These are phyloP conservation scores for Brachypalpus laphriformis DNA, from an alignment of 2,888 invertebrate species.

Conservation along the genomic window DNA sequence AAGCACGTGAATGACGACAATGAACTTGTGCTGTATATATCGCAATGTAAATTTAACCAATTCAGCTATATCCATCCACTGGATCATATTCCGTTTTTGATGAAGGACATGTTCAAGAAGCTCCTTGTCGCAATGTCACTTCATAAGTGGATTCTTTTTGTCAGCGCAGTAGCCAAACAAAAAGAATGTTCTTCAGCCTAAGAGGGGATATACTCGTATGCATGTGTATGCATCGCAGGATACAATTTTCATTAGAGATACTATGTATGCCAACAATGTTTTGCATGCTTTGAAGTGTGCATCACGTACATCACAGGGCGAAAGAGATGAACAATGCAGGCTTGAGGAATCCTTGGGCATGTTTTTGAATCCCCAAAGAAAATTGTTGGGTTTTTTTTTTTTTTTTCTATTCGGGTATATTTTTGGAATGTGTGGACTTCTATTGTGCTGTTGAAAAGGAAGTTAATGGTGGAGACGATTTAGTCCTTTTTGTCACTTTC, in stretches of 20 bases:
- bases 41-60: constrained; percentile 41
- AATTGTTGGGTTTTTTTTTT: not conserved
- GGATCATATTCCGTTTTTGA: constrained; percentile 5
- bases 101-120: constrained; percentile 51
- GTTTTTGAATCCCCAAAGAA: constrained; percentile 12
- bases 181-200: constrained; percentile 16
- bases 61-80: constrained; percentile 23
- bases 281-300: constrained; percentile 24
- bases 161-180: not conserved
- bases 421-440: not conserved
- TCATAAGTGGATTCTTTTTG: constrained; percentile 40
- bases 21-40: constrained; percentile 34
- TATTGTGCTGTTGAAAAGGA: not conserved
- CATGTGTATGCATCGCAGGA: constrained; percentile 2
- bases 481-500: not conserved
- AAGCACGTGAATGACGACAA: constrained; percentile 36
- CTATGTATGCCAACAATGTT: constrained; percentile 35
- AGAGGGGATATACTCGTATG: not conserved
- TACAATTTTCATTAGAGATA: constrained; percentile 50
- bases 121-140: constrained; percentile 47
- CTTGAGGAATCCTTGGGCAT: constrained; percentile 29
- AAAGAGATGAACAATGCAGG: constrained; percentile 5
- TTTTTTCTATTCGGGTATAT: not conserved
- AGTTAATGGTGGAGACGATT: constrained; percentile 15
- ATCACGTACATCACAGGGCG: constrained; percentile 1